These are phyloP conservation scores for Sceloporus tristichus DNA, from an alignment of 2,113 vertebrate species.

Conservation along the genomic window DNA sequence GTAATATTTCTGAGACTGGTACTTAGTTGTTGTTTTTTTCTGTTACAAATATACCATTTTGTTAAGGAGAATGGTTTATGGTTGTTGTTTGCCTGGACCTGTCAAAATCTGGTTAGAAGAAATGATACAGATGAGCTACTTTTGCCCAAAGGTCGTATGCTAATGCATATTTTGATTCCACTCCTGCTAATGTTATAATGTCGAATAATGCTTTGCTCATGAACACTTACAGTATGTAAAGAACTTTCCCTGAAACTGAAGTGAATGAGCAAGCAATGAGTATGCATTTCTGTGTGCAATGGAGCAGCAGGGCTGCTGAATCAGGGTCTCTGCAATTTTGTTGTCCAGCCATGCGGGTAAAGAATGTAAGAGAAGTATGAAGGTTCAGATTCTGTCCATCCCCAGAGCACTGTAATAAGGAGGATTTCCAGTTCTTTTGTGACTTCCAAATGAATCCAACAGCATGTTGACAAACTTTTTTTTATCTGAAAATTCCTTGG, in stretches of 20 bases:
- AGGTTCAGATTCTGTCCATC: background rate
- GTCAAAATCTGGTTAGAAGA: background rate
- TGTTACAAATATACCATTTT: background rate
- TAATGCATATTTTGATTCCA: background rate
- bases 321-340: background rate
- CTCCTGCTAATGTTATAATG: background rate
- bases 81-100: background rate
- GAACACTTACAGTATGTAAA: background rate
- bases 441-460: constrained; percentile 15
- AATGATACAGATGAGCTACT: background rate
- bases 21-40: background rate
- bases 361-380: background rate
- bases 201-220: background rate
- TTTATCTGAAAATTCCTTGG: constrained; percentile 26
- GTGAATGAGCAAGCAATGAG: background rate
- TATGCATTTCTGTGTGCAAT: background rate
- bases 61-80: background rate
- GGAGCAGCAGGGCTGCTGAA: background rate
- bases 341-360: background rate
- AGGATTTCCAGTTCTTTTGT: constrained; percentile 12
- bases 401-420: background rate
- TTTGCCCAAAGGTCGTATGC: background rate
- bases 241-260: background rate
- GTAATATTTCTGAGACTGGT: background rate
- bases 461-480: constrained; percentile 12